A percentile compares a stretch with the other conserved stretches of the same genome.
Evolutionary conservation across 2,797 vertebrate genomes (phyloP).

Genomic region (Dallia pectoralis): DNA sequence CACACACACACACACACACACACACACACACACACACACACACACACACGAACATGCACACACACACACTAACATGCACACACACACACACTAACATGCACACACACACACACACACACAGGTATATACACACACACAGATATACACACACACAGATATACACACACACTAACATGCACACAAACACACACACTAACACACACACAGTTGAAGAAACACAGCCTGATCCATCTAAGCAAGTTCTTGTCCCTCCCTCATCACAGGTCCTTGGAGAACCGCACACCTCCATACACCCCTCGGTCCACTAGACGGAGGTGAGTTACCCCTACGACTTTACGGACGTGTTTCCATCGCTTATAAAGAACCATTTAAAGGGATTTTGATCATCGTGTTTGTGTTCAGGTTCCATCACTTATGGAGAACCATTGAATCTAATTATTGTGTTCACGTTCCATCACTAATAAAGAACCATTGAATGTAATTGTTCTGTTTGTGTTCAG

Average conservation of each 20-base stretch:
- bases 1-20: too few species aligned
- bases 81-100: constrained; percentile 5
- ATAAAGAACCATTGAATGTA: too few species aligned
- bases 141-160: neutral
- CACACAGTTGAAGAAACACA: neutral
- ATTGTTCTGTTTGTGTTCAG: constrained; percentile 52
- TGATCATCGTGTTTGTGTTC: neutral
- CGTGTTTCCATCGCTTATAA: too few species aligned
- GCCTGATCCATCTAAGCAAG: too few species aligned
- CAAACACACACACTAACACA: neutral
- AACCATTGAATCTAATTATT: too few species aligned
- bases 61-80: constrained; percentile 9
- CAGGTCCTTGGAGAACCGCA: constrained; percentile 93
- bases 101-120: too few species aligned
- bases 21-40: too few species aligned
- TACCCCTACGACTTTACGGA: neutral
- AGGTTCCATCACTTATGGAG: constrained; percentile 62
- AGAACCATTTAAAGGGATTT: too few species aligned
- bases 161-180: neutral
- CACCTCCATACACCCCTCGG: constrained; percentile 91
- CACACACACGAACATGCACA: constrained; percentile 12
- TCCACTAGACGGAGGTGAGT: constrained; percentile 87
- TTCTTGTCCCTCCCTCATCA: neutral
- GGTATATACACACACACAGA: neutral
- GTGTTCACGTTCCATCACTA: neutral